Conservation (phyloP, 2,888 invertebrate genomes). For the Eristalis arbustorum region DNA sequence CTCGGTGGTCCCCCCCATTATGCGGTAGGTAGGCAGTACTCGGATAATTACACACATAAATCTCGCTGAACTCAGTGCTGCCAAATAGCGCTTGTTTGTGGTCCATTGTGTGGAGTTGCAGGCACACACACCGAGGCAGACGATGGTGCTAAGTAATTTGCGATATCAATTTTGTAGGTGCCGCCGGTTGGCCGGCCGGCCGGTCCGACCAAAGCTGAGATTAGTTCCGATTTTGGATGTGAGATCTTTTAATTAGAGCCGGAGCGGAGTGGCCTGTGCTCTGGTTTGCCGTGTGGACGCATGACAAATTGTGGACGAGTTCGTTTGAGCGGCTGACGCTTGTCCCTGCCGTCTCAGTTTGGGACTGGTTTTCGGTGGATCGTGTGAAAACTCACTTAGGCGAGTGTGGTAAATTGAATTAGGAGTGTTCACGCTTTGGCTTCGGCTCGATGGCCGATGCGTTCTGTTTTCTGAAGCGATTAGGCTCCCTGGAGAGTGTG, state of each 20-base stretch:
- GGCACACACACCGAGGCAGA: neutral
- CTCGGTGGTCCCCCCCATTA: conserved; percentile 27
- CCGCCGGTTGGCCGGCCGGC: neutral
- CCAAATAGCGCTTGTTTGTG: conserved; percentile 9
- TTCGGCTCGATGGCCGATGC: too few species aligned
- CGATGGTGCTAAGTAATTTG: conserved; percentile 58
- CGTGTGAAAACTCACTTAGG: too few species aligned
- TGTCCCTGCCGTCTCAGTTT: too few species aligned
- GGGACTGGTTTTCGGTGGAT: too few species aligned
- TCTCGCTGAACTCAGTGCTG: conserved; percentile 45
- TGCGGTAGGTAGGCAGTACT: neutral
- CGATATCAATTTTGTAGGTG: conserved; percentile 46
- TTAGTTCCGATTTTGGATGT: conserved; percentile 12
- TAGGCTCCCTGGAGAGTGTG: too few species aligned
- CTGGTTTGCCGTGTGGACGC: neutral
- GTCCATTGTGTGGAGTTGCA: neutral
- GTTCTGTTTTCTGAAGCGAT: too few species aligned
- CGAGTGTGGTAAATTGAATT: too few species aligned
- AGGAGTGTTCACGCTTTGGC: too few species aligned
- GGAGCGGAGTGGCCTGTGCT: neutral
- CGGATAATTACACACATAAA: conserved; percentile 60
- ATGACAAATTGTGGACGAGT: conserved; percentile 32
- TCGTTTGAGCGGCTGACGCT: neutral
- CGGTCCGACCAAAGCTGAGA: neutral
- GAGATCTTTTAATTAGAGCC: conserved; percentile 35